These are phyloP conservation scores for Dufourea novaeangliae DNA, from an alignment of 1,140 invertebrate genomes.

Conservation along the genomic window DNA sequence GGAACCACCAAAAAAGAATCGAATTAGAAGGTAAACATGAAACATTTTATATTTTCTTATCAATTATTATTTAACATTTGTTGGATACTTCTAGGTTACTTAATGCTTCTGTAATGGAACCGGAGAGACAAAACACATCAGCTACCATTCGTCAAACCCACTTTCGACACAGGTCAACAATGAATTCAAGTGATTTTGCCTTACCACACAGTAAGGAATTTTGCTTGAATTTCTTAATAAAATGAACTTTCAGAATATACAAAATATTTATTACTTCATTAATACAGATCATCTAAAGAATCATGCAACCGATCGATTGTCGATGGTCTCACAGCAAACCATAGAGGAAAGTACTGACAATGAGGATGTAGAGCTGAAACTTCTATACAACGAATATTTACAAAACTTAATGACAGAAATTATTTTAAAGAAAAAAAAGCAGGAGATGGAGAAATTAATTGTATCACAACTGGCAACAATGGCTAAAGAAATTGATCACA, in stretches of 20 bases:
- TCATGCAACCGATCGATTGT: not conserved
- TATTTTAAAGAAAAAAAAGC: slow-evolving; percentile 56
- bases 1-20: not conserved
- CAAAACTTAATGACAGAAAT: slow-evolving; percentile 51
- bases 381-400: slow-evolving; percentile 67
- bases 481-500: slow-evolving; percentile 53
- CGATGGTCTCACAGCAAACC: not conserved
- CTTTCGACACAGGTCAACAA: slow-evolving; percentile 20
- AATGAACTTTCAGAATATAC: not conserved
- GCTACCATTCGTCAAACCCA: not conserved
- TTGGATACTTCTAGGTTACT: slow-evolving; percentile 5
- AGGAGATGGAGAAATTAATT: slow-evolving; percentile 48
- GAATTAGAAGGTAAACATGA: not conserved
- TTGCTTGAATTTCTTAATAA: not conserved
- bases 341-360: slow-evolving; percentile 31
- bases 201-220: slow-evolving; percentile 29
- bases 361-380: slow-evolving; percentile 52
- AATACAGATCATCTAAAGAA: not conserved
- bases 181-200: slow-evolving; percentile 23
- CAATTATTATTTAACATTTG: not conserved
- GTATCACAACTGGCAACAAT: slow-evolving; percentile 55
- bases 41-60: not conserved
- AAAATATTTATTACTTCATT: not conserved
- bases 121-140: not conserved
- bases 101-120: not conserved